Percentiles rank a stretch among this genome's conserved stretches.
Conservation (phyloP, 2,113 vertebrate species). For the Brachypteracias leptosomus region DNA sequence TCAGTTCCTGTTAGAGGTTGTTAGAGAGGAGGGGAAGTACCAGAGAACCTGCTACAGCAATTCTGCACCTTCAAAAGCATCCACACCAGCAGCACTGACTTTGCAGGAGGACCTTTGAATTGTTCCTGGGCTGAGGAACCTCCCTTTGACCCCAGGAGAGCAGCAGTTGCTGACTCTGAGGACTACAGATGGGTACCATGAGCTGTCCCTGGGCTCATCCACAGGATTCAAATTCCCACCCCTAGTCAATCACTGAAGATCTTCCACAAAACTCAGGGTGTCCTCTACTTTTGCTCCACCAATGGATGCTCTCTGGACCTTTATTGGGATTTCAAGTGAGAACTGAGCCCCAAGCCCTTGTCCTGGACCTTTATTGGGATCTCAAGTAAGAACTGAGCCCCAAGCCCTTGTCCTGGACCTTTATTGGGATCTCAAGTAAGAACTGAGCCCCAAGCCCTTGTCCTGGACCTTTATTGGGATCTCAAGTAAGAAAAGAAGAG, state of each 20-base stretch:
- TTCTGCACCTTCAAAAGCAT: neutral
- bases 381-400: no score
- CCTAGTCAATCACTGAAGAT: neutral
- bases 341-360: no score
- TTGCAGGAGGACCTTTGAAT: neutral
- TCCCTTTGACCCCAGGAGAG: neutral
- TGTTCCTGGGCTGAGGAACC: neutral
- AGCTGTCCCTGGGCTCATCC: neutral
- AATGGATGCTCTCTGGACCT: neutral
- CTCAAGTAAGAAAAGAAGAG: neutral
- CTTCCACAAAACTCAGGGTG: neutral
- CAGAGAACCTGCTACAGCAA: neutral
- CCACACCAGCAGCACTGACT: neutral
- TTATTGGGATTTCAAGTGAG: no score
- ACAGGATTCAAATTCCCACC: neutral
- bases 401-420: no score
- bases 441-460: neutral
- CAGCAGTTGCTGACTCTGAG: neutral
- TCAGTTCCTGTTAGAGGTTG: neutral
- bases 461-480: no score
- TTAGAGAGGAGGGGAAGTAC: neutral
- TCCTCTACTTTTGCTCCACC: neutral
- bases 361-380: no score
- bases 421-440: neutral
- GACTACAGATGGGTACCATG: neutral